phyloP scores from a whole-genome alignment of 2,888 invertebrate species.

The Drosophila gaucha region DNA sequence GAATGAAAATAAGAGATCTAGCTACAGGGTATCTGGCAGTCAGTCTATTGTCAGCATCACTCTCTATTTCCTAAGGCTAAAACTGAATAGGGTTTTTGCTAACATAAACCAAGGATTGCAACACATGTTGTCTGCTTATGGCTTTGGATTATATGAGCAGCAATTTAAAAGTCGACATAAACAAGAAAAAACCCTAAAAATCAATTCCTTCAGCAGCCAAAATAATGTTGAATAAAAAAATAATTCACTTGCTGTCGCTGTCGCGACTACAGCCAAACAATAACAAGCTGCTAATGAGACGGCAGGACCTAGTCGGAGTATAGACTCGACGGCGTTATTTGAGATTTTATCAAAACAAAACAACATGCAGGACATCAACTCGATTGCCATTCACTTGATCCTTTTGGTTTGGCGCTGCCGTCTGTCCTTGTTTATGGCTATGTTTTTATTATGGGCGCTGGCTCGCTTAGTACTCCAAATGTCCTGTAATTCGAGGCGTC shows the following conservation, averaged over 20 bases:
- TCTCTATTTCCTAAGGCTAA: not conserved
- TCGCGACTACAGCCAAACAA: slow-evolving; percentile 63
- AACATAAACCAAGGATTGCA: slow-evolving; percentile 35
- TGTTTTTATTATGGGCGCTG: slow-evolving; percentile 66
- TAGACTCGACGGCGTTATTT: slow-evolving; percentile 54
- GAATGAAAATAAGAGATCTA: not conserved
- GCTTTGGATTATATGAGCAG: slow-evolving; percentile 42
- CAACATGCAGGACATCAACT: slow-evolving; percentile 34
- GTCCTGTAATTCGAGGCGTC: slow-evolving; percentile 59
- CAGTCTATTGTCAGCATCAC: too few relatives aligned
- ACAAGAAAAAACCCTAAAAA: slow-evolving; percentile 46
- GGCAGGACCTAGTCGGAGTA: slow-evolving; percentile 21
- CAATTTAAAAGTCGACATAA: slow-evolving; percentile 52
- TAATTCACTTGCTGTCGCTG: slow-evolving; percentile 45
- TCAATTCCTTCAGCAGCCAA: slow-evolving; percentile 12
- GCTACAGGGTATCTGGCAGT: not conserved
- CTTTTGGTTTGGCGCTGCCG: slow-evolving; percentile 59
- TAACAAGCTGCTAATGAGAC: slow-evolving; percentile 59
- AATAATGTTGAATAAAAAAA: slow-evolving; percentile 26
- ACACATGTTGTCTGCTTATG: slow-evolving; percentile 57
- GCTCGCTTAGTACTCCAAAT: slow-evolving; percentile 47
- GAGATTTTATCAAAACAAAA: slow-evolving; percentile 78
- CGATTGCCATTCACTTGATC: slow-evolving; percentile 38
- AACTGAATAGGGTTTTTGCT: slow-evolving; percentile 9
- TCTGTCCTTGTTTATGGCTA: slow-evolving; percentile 63